Base-by-base conservation (phyloP, 2,797 vertebrate genomes). In the Thunnus albacares region DNA sequence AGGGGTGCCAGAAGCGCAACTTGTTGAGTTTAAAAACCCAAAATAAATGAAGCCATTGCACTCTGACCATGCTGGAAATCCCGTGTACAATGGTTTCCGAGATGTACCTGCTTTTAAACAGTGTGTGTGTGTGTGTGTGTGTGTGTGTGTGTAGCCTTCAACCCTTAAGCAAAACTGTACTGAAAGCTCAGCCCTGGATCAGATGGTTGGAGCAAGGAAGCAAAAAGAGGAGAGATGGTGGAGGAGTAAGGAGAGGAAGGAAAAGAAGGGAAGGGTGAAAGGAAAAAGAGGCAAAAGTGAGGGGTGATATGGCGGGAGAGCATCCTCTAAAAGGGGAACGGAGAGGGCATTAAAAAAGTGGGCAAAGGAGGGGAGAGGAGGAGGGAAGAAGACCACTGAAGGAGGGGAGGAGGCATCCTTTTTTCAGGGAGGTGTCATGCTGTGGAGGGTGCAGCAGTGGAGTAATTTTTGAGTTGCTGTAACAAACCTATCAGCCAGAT, bases 401-500 rank as follows among this genome's bases (percentile, higher is more conserved):
- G 53, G 71, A 80, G 53, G 47, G 69, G 53, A 77, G 79, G 83
- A 80, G 58, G 66, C 43, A 6, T 80, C 75, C 26, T 73, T 58
- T 45, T 61, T 47, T 30, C 1, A 62, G 22, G 30, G 47, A 51
- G 71, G 69, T 77, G 83, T 71, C 90, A 91, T 90, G 91, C 88
- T 82, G 84, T 81, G 67, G 75, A 89, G 81, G 82, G 82, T 82
- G 87, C 77, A 83, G 87, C 80, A 73, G 91, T 90, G 90, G 92
- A 91, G 74, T 77, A 90, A 89, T 88, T 92, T 85, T 84, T 60
- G 38, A 51, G 38, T 60, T 69, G 59, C 55, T 66, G 38, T 28
- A 45, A 74, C 13, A 90, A 59, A 90, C 77, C 67, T 84, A 88
- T 87, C 68, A 53, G 61, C 45, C 24, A 68, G 43, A 22, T 3